A percentile compares a stretch with the other conserved stretches of the same genome.
These are phyloP conservation scores for Antigone vipio DNA, from an alignment of 2,113 vertebrate genomes.

Conservation along the genomic window DNA sequence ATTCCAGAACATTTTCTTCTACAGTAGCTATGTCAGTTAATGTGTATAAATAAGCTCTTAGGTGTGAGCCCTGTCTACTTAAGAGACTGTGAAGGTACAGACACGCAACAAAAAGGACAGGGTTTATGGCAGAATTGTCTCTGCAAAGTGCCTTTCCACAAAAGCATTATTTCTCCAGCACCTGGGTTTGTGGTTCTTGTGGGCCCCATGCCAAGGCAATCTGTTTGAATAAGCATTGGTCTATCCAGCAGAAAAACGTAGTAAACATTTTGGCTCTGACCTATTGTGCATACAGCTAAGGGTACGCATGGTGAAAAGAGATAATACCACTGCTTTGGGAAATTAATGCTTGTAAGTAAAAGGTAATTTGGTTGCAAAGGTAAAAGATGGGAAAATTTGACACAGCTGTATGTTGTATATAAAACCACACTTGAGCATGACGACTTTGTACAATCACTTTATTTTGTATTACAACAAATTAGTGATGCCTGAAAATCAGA, in stretches of 20 bases:
- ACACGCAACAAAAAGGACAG: not conserved
- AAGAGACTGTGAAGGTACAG: not conserved
- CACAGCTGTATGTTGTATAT: not conserved
- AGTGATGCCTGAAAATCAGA: not conserved
- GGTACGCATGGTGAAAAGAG: not conserved
- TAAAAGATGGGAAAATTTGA: not conserved
- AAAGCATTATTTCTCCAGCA: not conserved
- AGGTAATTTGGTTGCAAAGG: not conserved
- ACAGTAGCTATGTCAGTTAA: not conserved
- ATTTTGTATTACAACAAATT: not conserved
- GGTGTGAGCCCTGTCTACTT: not conserved
- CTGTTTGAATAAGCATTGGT: slow-evolving; percentile 5
- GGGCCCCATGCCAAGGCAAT: slow-evolving; percentile 8
- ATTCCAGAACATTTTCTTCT: not conserved
- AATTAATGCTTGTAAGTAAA: not conserved
- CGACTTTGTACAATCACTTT: not conserved
- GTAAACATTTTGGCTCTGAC: not conserved
- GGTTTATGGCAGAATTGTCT: not conserved
- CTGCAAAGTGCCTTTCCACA: not conserved
- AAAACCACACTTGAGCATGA: not conserved
- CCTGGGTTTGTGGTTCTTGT: not conserved
- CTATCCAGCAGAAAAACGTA: not conserved
- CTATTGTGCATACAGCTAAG: not conserved
- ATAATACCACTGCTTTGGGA: not conserved
- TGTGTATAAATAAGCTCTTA: not conserved